phyloP scores from a whole-genome alignment of 2,113 vertebrate species.

The Channa maculata region DNA sequence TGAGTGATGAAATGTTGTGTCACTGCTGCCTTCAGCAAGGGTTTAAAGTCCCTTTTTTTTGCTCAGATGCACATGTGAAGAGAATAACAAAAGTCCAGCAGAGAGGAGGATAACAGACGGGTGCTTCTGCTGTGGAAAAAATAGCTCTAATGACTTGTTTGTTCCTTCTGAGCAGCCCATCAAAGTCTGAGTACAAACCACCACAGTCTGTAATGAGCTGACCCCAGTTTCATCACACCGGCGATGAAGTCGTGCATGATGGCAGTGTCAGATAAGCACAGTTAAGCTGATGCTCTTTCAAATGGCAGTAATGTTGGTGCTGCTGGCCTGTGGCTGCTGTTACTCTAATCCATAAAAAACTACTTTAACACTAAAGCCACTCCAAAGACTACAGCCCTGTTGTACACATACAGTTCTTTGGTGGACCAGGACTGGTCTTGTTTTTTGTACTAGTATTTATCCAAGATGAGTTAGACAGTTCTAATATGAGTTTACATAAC shows the following conservation, averaged over 20 bases:
- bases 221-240: slow-evolving; percentile 44
- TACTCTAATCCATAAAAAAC: not conserved
- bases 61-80: slow-evolving; percentile 20
- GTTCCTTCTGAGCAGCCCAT: slow-evolving; percentile 47
- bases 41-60: slow-evolving; percentile 7
- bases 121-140: slow-evolving; percentile 25
- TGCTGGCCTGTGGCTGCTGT: slow-evolving; percentile 10
- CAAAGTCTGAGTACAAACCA: slow-evolving; percentile 35
- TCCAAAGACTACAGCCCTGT: not conserved
- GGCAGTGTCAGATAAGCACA: slow-evolving; percentile 12
- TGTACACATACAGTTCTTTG: not conserved
- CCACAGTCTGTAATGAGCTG: slow-evolving; percentile 31
- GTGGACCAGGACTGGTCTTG: too few relatives aligned
- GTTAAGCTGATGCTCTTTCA: slow-evolving; percentile 32
- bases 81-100: slow-evolving; percentile 48
- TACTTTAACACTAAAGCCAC: not conserved
- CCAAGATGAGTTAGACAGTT: too few relatives aligned
- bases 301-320: slow-evolving; percentile 11
- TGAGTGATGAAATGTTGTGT: slow-evolving; percentile 52
- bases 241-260: slow-evolving; percentile 25
- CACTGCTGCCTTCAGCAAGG: slow-evolving; percentile 14
- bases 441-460: too few relatives aligned
- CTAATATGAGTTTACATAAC: too few relatives aligned
- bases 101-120: slow-evolving; percentile 4
- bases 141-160: slow-evolving; percentile 62